Base-by-base conservation (phyloP, 2,797 vertebrate genomes). In the Gymnothorax javanicus region DNA sequence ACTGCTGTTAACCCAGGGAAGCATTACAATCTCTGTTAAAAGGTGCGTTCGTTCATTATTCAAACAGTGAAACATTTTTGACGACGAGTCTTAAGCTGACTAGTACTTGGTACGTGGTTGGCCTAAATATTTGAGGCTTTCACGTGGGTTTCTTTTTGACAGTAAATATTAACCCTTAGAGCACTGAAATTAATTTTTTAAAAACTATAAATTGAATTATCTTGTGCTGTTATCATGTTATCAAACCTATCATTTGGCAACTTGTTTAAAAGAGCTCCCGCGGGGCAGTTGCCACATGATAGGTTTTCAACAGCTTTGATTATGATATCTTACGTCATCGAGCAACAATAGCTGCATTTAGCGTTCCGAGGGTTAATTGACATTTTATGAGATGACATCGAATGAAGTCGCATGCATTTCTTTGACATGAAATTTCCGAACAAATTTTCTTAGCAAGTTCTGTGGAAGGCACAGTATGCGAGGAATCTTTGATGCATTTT, bases 1-100 rank as follows among this genome's bases (percentile, higher is more conserved):
- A 79, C 75, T 20, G 75, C 75, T 20, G 75, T 52, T 7, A 79
- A 79, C 5, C 33, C 43, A 79, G 75, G 54, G 75, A 52, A 79
- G 50, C 75, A 43, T 15, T 15, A 79, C 43, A 9, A 23, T 8
- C 75, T 79, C 23, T 52, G 15, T 52, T 79, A 79, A 79, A 52
- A 20, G 75, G 43, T 79, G 75, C 17, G 15, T 52, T 79, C 75
- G 17, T 79, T 79, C 43, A 79, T 75, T 75, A 75, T 75, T 75
- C 43, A 75, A 43, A 13, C 9, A 33, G 8, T 43, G 17, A 79
- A 79, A 79, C 33, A 52, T 12, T 59, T 25, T 67, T 67, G 13
- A 54, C 43, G 3, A 52, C 7, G 33, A 33, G 71, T 43, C 71
- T 75, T 20, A 75, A 43, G 15, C 71, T 33, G 12, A 43, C 71